A percentile compares a stretch with the other conserved stretches of the same genome.
Evolutionary conservation across 2,797 vertebrate species (phyloP).

Genomic region (Squalus acanthias): DNA sequence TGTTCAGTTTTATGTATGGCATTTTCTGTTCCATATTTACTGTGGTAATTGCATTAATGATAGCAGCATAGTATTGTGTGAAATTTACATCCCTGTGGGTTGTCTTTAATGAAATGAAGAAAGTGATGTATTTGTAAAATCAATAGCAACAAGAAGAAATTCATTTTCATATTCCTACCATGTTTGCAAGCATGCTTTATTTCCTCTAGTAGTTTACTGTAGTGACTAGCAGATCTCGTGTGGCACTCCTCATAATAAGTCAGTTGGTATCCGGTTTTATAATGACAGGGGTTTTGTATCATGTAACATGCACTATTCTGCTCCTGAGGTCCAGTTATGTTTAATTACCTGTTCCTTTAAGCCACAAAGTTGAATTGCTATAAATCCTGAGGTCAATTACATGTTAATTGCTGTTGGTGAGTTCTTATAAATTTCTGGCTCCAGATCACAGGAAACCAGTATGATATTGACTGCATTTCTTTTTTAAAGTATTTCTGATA

Average conservation of each 20-base stretch:
- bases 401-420: not conserved
- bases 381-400: not conserved
- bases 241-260: not conserved
- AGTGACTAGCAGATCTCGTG: not conserved
- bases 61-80: not conserved
- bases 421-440: not conserved
- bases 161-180: not conserved
- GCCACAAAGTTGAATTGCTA: not conserved
- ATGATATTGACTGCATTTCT: not conserved
- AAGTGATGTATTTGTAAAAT: not conserved
- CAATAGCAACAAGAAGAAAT: constrained; percentile 2
- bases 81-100: not conserved
- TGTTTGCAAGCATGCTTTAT: not conserved
- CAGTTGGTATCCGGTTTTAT: not conserved
- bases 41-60: too few relatives aligned
- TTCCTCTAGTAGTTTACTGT: not conserved
- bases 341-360: not conserved
- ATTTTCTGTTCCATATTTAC: not conserved
- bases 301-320: not conserved
- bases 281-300: not conserved
- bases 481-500: not conserved
- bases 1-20: not conserved
- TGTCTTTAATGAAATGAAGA: not conserved
- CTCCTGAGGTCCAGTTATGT: not conserved
- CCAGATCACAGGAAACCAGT: not conserved